These are phyloP conservation scores for Lithophane semibrunnea DNA, from an alignment of 2,888 invertebrate species.

Conservation along the genomic window DNA sequence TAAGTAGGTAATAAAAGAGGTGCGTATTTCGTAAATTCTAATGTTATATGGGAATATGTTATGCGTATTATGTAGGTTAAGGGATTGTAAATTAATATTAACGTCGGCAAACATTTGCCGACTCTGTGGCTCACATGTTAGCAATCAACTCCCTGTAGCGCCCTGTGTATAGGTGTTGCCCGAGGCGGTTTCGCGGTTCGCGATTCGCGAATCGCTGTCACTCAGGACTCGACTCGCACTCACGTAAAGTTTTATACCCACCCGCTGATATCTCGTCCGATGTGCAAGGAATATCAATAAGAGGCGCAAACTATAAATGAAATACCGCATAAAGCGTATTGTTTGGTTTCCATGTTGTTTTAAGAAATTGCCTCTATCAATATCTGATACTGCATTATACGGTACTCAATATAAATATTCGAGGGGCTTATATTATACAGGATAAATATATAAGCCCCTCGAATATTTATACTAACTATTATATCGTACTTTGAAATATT, in stretches of 20 bases:
- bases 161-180: conserved; percentile 31
- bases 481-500: too few relatives aligned
- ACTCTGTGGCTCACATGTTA: conserved; percentile 57
- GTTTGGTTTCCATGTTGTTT: conserved; percentile 74
- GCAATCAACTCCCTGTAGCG: conserved; percentile 55
- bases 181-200: conserved; percentile 40
- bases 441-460: too few relatives aligned
- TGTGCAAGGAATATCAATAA: conserved; percentile 84
- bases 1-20: conserved; percentile 60
- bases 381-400: conserved; percentile 33
- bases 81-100: conserved; percentile 64
- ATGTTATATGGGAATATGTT: conserved; percentile 13
- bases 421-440: too few relatives aligned
- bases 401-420: conserved; percentile 4
- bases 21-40: conserved; percentile 50
- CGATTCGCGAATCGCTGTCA: conserved; percentile 67
- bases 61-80: conserved; percentile 18
- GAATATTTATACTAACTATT: too few relatives aligned
- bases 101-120: conserved; percentile 54
- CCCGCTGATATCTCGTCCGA: conserved; percentile 80
- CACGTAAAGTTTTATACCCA: conserved; percentile 83
- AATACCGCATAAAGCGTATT: conserved; percentile 78
- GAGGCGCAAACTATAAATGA: conserved; percentile 80
- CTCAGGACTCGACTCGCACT: conserved; percentile 63
- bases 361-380: conserved; percentile 69